Evolutionary conservation across 1,140 invertebrate genomes (phyloP).

Genomic region (Euwallacea similis): DNA sequence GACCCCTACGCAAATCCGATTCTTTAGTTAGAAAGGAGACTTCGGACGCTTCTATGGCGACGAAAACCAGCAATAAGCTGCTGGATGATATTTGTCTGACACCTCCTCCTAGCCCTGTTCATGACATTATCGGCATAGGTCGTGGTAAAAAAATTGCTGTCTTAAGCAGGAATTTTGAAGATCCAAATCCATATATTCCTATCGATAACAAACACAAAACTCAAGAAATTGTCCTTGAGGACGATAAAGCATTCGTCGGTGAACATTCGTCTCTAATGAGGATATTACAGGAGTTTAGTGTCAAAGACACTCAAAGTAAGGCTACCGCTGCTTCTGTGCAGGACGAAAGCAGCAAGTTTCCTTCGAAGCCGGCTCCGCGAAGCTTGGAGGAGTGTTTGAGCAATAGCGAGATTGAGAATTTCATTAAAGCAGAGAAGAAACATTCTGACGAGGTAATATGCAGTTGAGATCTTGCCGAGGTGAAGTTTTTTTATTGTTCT

Average conservation of each 20-base stretch:
- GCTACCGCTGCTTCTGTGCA: not conserved
- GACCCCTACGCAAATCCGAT: constrained; percentile 45
- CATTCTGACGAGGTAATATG: constrained; percentile 21
- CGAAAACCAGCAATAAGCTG: constrained; percentile 5
- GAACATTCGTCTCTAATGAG: constrained; percentile 49
- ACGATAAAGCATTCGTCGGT: constrained; percentile 4
- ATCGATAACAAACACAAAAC: not conserved
- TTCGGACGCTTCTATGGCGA: constrained; percentile 36
- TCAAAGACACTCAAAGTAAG: constrained; percentile 43
- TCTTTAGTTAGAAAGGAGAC: constrained; percentile 49
- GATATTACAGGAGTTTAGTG: constrained; percentile 48
- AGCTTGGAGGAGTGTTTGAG: constrained; percentile 41
- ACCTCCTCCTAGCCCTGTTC: constrained; percentile 44
- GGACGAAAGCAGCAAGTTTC: constrained; percentile 31
- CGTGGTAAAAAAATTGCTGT: constrained; percentile 2
- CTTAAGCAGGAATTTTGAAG: constrained; percentile 3
- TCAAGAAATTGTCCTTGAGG: not conserved
- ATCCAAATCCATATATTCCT: not conserved
- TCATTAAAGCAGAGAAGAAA: constrained; percentile 41
- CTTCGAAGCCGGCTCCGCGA: constrained; percentile 34
- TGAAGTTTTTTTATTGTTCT: not conserved
- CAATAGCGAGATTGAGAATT: constrained; percentile 38
- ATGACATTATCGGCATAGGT: constrained; percentile 10
- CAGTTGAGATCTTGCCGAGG: not conserved
- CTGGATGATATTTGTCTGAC: constrained; percentile 41